Percentiles rank a stretch among this genome's conserved stretches.
Conservation (phyloP, 2,113 vertebrate genomes). For the Canis aureus region DNA sequence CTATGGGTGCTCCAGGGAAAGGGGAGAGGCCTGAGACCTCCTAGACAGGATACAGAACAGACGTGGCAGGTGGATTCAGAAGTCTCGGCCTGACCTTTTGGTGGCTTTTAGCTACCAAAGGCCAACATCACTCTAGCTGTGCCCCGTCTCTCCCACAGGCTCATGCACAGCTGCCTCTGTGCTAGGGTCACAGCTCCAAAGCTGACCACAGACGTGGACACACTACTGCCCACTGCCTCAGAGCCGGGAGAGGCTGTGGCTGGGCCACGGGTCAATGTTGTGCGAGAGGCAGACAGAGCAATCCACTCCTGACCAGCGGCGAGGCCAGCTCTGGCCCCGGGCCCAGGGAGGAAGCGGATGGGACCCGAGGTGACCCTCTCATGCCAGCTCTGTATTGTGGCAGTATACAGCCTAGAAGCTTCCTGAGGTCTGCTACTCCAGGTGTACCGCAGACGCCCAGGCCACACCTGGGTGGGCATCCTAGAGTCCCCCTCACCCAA, state of each 20-base stretch:
- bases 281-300: background rate
- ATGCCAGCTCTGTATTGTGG: background rate
- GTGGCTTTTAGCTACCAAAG: background rate
- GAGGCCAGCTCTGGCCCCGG: background rate
- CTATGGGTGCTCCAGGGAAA: background rate
- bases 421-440: background rate
- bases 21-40: background rate
- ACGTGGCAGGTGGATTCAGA: background rate
- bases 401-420: background rate
- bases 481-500: background rate
- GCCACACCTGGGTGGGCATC: background rate
- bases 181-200: background rate
- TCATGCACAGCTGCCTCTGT: background rate
- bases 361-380: background rate
- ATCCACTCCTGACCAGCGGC: background rate
- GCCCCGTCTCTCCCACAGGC: background rate
- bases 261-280: background rate
- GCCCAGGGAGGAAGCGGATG: background rate
- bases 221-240: too few species aligned
- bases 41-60: background rate
- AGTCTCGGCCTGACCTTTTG: background rate
- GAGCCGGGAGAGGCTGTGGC: background rate
- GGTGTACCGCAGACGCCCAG: background rate
- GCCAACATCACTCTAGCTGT: background rate
- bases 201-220: background rate